These are phyloP conservation scores for Cepphus grylle DNA, from an alignment of 2,113 vertebrate genomes.

Conservation along the genomic window DNA sequence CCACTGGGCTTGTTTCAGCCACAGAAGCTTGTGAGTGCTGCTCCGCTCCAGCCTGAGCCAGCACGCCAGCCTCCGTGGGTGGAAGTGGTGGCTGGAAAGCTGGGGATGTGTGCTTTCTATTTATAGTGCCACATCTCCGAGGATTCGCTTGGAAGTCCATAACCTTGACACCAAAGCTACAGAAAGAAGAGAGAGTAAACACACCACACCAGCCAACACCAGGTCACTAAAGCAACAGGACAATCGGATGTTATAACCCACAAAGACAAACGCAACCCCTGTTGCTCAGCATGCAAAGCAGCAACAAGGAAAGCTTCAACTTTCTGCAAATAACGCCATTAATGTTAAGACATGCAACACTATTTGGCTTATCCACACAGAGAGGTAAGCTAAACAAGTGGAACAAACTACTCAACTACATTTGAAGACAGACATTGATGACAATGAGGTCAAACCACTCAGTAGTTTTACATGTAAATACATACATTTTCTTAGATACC, in stretches of 20 bases:
- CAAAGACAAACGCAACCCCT: background rate
- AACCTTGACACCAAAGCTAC: conserved; percentile 94
- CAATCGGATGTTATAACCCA: background rate
- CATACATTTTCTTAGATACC: background rate
- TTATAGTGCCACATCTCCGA: conserved; percentile 92
- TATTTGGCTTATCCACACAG: background rate
- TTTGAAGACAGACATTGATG: conserved; percentile 1
- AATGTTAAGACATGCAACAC: conserved; percentile 10
- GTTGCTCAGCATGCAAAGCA: conserved; percentile 51
- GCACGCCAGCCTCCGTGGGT: conserved; percentile 83
- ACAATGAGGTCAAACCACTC: conserved; percentile 22
- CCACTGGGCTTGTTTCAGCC: conserved; percentile 76
- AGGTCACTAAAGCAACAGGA: conserved; percentile 20
- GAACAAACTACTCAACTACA: background rate
- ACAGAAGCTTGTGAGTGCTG: conserved; percentile 72
- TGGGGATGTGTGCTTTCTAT: conserved; percentile 94
- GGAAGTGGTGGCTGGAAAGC: conserved; percentile 98
- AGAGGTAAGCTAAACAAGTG: background rate
- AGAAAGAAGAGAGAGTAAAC: conserved; percentile 80
- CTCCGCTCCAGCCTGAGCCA: conserved; percentile 72
- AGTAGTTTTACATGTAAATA: background rate
- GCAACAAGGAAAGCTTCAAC: background rate
- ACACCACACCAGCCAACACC: conserved; percentile 52
- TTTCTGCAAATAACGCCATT: background rate
- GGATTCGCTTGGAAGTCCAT: conserved; percentile 83